These are phyloP conservation scores for Corythaeola cristata DNA, from an alignment of 2,113 vertebrate species.

Conservation along the genomic window DNA sequence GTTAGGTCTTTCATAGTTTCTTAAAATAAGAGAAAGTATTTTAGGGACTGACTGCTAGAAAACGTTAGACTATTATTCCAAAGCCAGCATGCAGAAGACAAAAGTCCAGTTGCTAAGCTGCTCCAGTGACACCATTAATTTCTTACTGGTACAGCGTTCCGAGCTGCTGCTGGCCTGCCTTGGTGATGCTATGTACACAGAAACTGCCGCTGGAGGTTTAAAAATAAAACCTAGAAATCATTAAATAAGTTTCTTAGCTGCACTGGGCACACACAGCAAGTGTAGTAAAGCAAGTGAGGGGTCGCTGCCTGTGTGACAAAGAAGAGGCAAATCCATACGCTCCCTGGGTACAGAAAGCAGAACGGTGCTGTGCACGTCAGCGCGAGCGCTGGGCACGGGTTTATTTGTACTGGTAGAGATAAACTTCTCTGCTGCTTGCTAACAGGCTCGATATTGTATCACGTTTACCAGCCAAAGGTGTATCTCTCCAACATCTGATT, in stretches of 20 bases:
- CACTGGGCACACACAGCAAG: not conserved
- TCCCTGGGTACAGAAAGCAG: not conserved
- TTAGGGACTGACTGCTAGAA: not conserved
- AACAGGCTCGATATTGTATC: not conserved
- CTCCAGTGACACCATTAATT: not conserved
- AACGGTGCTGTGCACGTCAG: not conserved
- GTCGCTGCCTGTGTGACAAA: not conserved
- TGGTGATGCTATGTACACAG: not conserved
- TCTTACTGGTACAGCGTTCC: not conserved
- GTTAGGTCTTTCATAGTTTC: not conserved
- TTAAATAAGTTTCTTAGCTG: not conserved
- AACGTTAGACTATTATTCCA: not conserved
- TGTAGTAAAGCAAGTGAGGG: not conserved
- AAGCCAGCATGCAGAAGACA: not conserved
- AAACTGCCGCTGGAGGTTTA: not conserved
- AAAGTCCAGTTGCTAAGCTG: not conserved
- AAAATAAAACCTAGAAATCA: conserved; percentile 6
- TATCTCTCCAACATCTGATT: not conserved
- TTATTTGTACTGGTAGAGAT: not conserved
- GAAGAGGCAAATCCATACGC: not conserved
- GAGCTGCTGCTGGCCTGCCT: not conserved
- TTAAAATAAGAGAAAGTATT: not conserved
- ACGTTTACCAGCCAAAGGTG: not conserved
- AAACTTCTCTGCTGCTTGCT: not conserved
- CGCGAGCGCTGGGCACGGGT: accelerated